Base-by-base conservation (phyloP, 1,140 invertebrate genomes). In the Mycetomoellerius zeteki region DNA sequence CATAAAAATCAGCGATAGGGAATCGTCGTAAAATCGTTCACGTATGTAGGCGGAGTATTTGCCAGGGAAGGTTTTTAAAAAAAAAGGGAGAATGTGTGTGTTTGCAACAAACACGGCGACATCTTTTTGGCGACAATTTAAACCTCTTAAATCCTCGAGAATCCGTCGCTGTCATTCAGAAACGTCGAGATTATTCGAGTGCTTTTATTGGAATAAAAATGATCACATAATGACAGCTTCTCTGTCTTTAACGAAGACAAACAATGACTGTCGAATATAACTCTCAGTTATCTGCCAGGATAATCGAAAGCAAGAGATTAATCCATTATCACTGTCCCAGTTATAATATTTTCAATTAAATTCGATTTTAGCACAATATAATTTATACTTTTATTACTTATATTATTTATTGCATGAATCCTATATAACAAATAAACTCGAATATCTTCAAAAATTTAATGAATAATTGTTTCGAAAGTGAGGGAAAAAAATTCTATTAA, bases 51-150 rank as follows among this genome's bases (percentile, higher is more conserved):
- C 56, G 33, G 30, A 65, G 37, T 75, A 14, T 69, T 80, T 69
- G 50, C 50, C n/a, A 27, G 14, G 50, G 33, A 43, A 37, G 30
- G 7, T 54, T 81, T 82, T 3, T 27, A 19, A 33, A 81, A 58
- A 81, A 43, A 30, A 14, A 56, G n/a, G 21, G 8, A 37, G 65
- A 43, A 82, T 30, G 21, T 82, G 72, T 73, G 21, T 30, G 21
- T 82, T 82, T 73, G 21, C 33, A 47, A 82, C 52, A 82, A 82
- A 73, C 37, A 81, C 64, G 47, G 80, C 80, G 52, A 52, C 69
- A 73, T 82, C 52, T 58, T 82, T 82, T 82, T 33, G 67, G 24
- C 24, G 24, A 24, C 47, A 43, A 82, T 82, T 82, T 33, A 47
- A 43, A 58, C 50, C 64, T 56, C 50, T 43, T 52, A 24, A 7